phyloP scores from a whole-genome alignment of 1,140 invertebrate species.

The Bombus vancouverensis region DNA sequence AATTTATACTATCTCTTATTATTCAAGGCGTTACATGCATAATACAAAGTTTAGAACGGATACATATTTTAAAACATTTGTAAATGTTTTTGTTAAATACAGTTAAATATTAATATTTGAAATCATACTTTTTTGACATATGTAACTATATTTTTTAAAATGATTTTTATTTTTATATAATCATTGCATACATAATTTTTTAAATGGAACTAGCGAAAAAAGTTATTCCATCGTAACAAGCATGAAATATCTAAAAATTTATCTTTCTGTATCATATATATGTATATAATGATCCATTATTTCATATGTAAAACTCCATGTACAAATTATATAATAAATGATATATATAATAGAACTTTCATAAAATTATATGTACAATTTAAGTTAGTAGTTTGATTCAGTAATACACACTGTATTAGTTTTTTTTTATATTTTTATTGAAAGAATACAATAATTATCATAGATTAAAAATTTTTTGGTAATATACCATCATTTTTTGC shows the following conservation, averaged over 20 bases:
- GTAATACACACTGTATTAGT: background rate
- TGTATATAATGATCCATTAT: slow-evolving; percentile 57
- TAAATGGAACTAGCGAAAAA: slow-evolving; percentile 4
- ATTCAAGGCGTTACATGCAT: slow-evolving; percentile 8
- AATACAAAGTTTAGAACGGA: slow-evolving; percentile 2
- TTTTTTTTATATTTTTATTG: slow-evolving; percentile 55
- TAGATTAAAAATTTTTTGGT: slow-evolving; percentile 87
- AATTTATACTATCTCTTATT: slow-evolving; percentile 6
- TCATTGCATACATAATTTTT: slow-evolving; percentile 44
- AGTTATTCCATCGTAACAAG: background rate
- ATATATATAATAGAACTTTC: slow-evolving; percentile 7
- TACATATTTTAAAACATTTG: slow-evolving; percentile 25
- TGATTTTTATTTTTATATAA: slow-evolving; percentile 67
- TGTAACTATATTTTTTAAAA: slow-evolving; percentile 38
- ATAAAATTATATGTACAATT: slow-evolving; percentile 9
- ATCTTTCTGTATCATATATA: slow-evolving; percentile 55
- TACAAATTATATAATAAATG: slow-evolving; percentile 64
- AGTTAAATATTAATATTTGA: slow-evolving; percentile 20
- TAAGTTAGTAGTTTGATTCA: background rate
- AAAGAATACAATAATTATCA: slow-evolving; percentile 52
- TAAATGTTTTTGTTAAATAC: slow-evolving; percentile 23
- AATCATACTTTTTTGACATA: slow-evolving; percentile 28
- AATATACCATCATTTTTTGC: slow-evolving; percentile 97
- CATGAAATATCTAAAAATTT: slow-evolving; percentile 5
- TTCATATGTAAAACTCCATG: slow-evolving; percentile 58